These are phyloP conservation scores for Panurus biarmicus DNA, from an alignment of 2,113 vertebrate genomes.

Conservation along the genomic window DNA sequence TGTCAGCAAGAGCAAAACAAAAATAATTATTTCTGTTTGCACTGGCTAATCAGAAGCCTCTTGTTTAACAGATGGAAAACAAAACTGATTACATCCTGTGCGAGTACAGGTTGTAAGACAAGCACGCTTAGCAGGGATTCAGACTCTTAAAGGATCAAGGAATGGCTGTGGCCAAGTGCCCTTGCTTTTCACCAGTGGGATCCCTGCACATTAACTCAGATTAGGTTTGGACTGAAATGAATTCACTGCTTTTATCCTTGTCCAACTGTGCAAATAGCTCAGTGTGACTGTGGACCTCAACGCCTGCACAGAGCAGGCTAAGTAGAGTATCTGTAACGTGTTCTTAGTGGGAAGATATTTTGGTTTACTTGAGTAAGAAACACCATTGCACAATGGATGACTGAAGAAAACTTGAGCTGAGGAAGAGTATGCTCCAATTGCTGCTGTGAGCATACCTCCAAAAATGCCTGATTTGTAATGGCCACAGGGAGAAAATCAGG, in stretches of 20 bases:
- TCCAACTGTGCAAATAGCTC: not conserved
- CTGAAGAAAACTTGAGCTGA: not conserved
- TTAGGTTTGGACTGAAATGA: not conserved
- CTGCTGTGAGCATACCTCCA: not conserved
- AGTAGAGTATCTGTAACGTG: accelerated
- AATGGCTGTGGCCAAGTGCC: not conserved
- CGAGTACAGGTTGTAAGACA: not conserved
- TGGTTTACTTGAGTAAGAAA: not conserved
- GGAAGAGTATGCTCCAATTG: not conserved
- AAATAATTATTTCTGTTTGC: not conserved
- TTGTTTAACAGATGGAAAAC: constrained; percentile 34
- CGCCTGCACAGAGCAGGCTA: not conserved
- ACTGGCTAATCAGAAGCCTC: not conserved
- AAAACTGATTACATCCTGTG: not conserved
- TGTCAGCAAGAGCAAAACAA: not conserved
- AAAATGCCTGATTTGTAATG: accelerated
- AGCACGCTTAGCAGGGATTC: constrained; percentile 46
- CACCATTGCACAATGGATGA: not conserved
- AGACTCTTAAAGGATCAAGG: constrained; percentile 51
- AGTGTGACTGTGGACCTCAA: accelerated
- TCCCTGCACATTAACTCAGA: constrained; percentile 40
- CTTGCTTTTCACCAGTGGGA: constrained; percentile 46
- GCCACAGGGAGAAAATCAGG: not conserved
- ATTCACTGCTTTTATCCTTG: not conserved
- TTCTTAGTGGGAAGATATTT: not conserved